Conservation (phyloP, 2,888 invertebrate genomes). For the Hesperia comma region DNA sequence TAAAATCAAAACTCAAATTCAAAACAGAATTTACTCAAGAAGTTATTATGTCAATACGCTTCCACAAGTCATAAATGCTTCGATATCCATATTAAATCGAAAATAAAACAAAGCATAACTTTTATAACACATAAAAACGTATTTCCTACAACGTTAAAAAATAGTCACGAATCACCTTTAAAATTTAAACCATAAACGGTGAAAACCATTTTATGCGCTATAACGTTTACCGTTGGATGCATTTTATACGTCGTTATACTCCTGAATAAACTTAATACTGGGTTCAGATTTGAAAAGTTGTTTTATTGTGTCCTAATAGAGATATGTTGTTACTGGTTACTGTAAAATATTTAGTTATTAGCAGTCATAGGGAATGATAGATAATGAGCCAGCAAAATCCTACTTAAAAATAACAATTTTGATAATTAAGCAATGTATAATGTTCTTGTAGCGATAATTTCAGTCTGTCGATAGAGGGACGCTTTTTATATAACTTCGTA, state of each 20-base stretch:
- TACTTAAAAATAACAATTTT: too few relatives aligned
- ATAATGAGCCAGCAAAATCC: too few relatives aligned
- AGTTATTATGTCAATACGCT: too few relatives aligned
- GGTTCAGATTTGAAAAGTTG: constrained; percentile 43
- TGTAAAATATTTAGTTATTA: too few relatives aligned
- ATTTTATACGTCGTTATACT: constrained; percentile 60
- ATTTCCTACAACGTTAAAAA: constrained; percentile 33
- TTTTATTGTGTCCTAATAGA: constrained; percentile 15
- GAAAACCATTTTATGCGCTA: constrained; percentile 63
- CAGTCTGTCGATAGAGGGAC: too few relatives aligned
- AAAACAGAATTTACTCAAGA: too few relatives aligned
- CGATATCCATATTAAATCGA: background rate
- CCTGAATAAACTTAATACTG: constrained; percentile 64
- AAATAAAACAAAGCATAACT: constrained; percentile 18
- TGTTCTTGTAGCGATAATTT: too few relatives aligned
- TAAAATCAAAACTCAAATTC: too few relatives aligned
- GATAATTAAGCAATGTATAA: too few relatives aligned
- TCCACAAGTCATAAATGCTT: too few relatives aligned
- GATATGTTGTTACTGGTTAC: background rate
- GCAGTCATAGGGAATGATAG: too few relatives aligned
- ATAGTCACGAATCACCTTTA: constrained; percentile 59
- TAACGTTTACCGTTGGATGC: constrained; percentile 63
- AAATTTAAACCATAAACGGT: constrained; percentile 63
- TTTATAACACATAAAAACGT: constrained; percentile 26
- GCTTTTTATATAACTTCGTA: too few relatives aligned